Percentiles rank a stretch among this genome's conserved stretches.
phyloP scores from a whole-genome alignment of 2,888 invertebrate genomes.

The Drosophila helvetica region DNA sequence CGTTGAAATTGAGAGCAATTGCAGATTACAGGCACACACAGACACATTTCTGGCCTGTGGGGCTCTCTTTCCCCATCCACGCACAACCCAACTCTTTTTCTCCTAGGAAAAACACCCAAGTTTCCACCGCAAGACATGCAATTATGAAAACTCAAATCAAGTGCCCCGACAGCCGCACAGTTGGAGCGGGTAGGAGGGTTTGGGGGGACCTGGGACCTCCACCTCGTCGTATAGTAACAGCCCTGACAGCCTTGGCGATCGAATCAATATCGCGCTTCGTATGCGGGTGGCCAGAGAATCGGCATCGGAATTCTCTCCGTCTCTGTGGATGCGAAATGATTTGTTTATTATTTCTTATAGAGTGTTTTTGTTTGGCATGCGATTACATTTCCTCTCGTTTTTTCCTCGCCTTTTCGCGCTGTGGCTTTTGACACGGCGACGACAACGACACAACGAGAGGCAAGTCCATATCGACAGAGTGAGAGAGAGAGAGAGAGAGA shows the following conservation, averaged over 20 bases:
- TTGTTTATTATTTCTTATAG: conserved; percentile 79
- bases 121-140: conserved; percentile 56
- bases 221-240: conserved; percentile 42
- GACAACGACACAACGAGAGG: conserved; percentile 35
- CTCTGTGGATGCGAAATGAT: conserved; percentile 45
- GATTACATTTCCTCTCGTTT: conserved; percentile 53
- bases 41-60: background rate
- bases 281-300: conserved; percentile 65
- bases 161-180: conserved; percentile 63
- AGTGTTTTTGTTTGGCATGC: conserved; percentile 78
- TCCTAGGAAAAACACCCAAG: conserved; percentile 25
- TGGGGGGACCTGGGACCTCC: background rate
- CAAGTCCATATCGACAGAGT: conserved; percentile 60
- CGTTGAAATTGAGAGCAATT: conserved; percentile 7
- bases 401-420: conserved; percentile 4
- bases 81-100: conserved; percentile 1
- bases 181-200: conserved; percentile 14
- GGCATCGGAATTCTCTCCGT: conserved; percentile 23
- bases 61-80: background rate
- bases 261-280: conserved; percentile 70
- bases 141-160: conserved; percentile 74
- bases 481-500: conserved; percentile 5
- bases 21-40: conserved; percentile 21
- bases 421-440: conserved; percentile 52
- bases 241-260: conserved; percentile 61